Base-by-base conservation (phyloP, 2,797 vertebrate species). In the Anas flavirostris region DNA sequence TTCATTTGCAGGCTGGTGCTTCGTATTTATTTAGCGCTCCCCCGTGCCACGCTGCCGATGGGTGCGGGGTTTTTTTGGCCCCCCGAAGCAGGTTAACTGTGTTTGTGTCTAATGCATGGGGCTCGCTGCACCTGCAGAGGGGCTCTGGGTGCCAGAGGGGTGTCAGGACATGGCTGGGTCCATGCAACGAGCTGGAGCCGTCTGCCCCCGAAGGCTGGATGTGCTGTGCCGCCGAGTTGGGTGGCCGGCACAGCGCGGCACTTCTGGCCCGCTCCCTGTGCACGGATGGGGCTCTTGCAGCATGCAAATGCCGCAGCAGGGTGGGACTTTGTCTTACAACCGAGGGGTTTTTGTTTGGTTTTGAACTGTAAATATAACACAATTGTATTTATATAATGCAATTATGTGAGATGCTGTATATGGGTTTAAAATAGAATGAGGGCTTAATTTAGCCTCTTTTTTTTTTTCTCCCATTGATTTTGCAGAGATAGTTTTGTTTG, bases 381-480 rank as follows among this genome's bases (percentile, higher is more conserved):
- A 96, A 77, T 94, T 93, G 88, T 96, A 83, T 96, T 95, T 91
- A 76, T 70, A 31, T 81, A 91, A 73, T 0, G 13, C 74, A 31
- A 5, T 76, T 55, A 82, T 83, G 85, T 2, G 31, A 83, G 89
- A 90, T 92, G 89, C 80, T 86, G 80, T 46, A 0, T 59, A 22
- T 2, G 26, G 53, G 72, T 88, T 97, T 94, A 89, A 96, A 94
- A 96, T 95, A 96, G 95, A 95, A 91, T 16, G 81, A 77, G 83
- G 68, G 75, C 94, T 96, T 94, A 96, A 95, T 96, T 96, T 96
- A 96, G 95, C 78, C n/a, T 74, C n/a, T 21, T 14, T 43, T 67
- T 46, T 35, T 70, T 75, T 64, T 28, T 17, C 75, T 60, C 67
- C 81, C 72, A 80, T 93, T 94, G 95, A 95, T 94, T 95, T 78